Percentiles rank a stretch among this genome's conserved stretches.
phyloP scores from a whole-genome alignment of 2,797 vertebrate genomes.

The Momotus momota region DNA sequence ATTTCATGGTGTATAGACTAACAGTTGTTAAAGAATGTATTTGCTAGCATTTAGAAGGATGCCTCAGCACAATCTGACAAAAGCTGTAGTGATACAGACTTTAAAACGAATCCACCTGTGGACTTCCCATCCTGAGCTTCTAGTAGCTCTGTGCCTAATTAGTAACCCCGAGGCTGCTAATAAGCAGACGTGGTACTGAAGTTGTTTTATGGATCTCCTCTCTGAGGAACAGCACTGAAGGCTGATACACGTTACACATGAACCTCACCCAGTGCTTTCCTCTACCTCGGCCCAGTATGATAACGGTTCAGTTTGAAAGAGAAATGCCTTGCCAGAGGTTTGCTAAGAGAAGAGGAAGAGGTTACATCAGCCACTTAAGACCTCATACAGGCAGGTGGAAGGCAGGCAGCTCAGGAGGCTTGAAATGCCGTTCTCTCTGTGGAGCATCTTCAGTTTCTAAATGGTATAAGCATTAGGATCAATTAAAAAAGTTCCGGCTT shows the following conservation, averaged over 20 bases:
- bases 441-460: not conserved
- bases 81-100: not conserved
- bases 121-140: not conserved
- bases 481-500: not conserved
- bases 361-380: not conserved
- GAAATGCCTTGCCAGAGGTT: not conserved
- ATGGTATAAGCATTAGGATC: not conserved
- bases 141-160: not conserved
- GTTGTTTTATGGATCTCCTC: not conserved
- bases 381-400: not conserved
- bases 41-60: not conserved
- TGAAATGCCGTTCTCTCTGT: not conserved
- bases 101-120: rapidly evolving
- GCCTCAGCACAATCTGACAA: not conserved
- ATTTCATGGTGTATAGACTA: not conserved
- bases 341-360: not conserved
- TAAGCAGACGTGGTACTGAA: not conserved
- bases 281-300: rapidly evolving
- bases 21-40: not conserved
- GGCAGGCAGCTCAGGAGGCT: not conserved
- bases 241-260: rapidly evolving
- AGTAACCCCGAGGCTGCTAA: not conserved
- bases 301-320: not conserved
- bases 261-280: not conserved
- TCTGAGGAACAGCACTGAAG: not conserved